Conservation (phyloP, 2,888 invertebrate species). For the Oligia fasciuncula region DNA sequence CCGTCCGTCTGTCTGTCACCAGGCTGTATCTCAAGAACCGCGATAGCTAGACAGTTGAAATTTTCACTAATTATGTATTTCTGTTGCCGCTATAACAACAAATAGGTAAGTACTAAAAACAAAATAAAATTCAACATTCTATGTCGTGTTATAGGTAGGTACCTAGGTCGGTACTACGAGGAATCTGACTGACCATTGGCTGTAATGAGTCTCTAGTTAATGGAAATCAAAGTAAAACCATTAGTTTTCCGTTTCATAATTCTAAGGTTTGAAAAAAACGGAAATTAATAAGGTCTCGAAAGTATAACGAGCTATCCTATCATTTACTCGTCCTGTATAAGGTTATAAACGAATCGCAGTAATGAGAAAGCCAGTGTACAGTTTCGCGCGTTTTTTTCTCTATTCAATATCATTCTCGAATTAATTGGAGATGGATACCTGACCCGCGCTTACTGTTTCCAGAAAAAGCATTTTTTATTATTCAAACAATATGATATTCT, state of each 20-base stretch:
- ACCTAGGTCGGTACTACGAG: neutral
- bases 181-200: neutral
- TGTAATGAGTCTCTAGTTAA: slow-evolving; percentile 8
- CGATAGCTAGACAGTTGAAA: too few relatives aligned
- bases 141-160: neutral
- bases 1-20: too few relatives aligned
- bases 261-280: slow-evolving; percentile 49
- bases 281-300: slow-evolving; percentile 72
- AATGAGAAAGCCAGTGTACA: slow-evolving; percentile 73
- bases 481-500: slow-evolving; percentile 52
- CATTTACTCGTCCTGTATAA: slow-evolving; percentile 68
- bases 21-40: too few relatives aligned
- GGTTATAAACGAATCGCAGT: slow-evolving; percentile 68
- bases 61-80: too few relatives aligned
- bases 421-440: slow-evolving; percentile 77
- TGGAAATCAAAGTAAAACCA: slow-evolving; percentile 33
- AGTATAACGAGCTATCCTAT: slow-evolving; percentile 78
- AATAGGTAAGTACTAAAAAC: too few relatives aligned
- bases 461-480: slow-evolving; percentile 65
- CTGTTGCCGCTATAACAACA: too few relatives aligned
- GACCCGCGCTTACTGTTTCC: slow-evolving; percentile 63
- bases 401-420: slow-evolving; percentile 75
- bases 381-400: slow-evolving; percentile 70
- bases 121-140: neutral
- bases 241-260: slow-evolving; percentile 35